Conservation (phyloP, 2,888 invertebrate species). For the Steinernema scapterisci region DNA sequence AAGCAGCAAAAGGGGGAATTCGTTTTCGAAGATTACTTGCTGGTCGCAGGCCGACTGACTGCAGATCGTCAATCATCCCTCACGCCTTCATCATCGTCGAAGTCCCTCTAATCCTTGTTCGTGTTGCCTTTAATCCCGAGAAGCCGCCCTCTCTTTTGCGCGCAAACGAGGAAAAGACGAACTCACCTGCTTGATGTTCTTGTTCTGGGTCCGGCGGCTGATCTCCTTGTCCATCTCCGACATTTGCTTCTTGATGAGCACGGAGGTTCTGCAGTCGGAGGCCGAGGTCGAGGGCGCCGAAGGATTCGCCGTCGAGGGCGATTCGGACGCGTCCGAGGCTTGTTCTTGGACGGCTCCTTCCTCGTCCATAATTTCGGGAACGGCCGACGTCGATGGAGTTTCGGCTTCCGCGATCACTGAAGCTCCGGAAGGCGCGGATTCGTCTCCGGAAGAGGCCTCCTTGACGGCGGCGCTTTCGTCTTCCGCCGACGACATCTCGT, state of each 20-base stretch:
- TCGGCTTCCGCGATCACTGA: slow-evolving; percentile 4
- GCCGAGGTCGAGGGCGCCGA: slow-evolving; percentile 26
- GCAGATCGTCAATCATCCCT: slow-evolving; percentile 8
- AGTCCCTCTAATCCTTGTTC: not conserved
- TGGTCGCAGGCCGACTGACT: not conserved
- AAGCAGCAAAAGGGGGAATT: not conserved
- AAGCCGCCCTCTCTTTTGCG: not conserved
- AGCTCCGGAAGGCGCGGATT: not conserved
- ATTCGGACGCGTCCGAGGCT: not conserved
- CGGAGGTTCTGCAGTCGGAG: slow-evolving; percentile 52
- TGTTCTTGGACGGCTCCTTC: slow-evolving; percentile 9
- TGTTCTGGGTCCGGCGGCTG: slow-evolving; percentile 69
- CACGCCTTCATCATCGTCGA: not conserved
- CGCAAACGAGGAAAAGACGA: not conserved
- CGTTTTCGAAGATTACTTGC: not conserved
- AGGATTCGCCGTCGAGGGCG: not conserved
- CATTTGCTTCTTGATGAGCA: slow-evolving; percentile 75
- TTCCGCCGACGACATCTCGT: slow-evolving; percentile 28
- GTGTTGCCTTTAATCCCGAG: not conserved
- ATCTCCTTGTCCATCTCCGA: slow-evolving; percentile 78
- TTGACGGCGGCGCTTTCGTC: slow-evolving; percentile 21
- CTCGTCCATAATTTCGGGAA: slow-evolving; percentile 33
- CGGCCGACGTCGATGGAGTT: slow-evolving; percentile 30
- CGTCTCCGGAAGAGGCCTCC: slow-evolving; percentile 1
- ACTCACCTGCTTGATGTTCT: slow-evolving; percentile 65